Conservation (phyloP, 1,140 invertebrate species). For the Lasioglossum albipes region DNA sequence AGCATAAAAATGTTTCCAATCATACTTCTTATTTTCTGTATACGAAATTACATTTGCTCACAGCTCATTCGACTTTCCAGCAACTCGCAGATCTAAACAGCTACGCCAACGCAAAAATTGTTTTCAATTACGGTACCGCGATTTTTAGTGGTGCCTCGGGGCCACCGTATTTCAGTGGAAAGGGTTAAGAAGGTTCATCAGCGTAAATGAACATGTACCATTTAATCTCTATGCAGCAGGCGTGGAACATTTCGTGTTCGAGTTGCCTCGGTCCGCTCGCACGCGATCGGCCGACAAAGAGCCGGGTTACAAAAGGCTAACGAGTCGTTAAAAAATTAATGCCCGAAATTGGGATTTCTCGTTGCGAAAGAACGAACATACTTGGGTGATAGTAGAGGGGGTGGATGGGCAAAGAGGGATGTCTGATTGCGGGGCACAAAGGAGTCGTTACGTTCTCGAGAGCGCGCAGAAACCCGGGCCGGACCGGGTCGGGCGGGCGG, state of each 20-base stretch:
- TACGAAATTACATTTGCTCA: too few species aligned
- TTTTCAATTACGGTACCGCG: too few species aligned
- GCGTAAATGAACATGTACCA: background rate
- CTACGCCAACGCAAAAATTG: too few species aligned
- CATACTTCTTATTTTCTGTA: too few species aligned
- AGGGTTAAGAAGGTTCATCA: background rate
- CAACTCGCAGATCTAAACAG: too few species aligned
- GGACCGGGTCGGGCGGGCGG: constrained; percentile 1
- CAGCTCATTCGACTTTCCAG: too few species aligned
- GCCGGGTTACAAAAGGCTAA: constrained; percentile 1
- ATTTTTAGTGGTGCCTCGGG: too few species aligned
- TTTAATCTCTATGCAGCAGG: too few species aligned
- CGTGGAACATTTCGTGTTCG: background rate
- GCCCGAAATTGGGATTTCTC: constrained; percentile 27
- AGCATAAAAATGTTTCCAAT: too few species aligned
- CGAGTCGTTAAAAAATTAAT: constrained; percentile 38
- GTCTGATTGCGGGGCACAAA: constrained; percentile 52
- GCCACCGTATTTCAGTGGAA: too few species aligned
- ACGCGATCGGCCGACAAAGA: background rate
- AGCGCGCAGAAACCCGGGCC: background rate
- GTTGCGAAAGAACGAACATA: constrained; percentile 25
- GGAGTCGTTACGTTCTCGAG: constrained; percentile 44
- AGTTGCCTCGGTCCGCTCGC: background rate
- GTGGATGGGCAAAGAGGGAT: constrained; percentile 1
- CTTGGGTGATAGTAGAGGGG: background rate